Base-by-base conservation (phyloP, 1,140 invertebrate species). In the Bombus superbus region DNA sequence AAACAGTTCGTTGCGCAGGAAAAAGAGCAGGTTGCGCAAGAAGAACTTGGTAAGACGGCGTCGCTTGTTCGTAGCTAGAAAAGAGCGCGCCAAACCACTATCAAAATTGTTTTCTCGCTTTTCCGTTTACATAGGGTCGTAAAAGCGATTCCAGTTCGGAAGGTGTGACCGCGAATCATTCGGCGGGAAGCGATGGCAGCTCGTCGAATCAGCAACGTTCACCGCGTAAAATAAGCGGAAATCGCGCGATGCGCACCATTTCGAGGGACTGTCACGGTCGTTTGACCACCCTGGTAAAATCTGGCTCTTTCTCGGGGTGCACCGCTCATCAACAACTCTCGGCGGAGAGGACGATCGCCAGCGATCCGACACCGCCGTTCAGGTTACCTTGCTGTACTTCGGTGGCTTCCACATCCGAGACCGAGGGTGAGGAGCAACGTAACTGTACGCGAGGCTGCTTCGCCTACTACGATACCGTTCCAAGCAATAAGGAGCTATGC, bases 1-100 rank as follows among this genome's bases (percentile, higher is more conserved):
- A 53, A 95, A 96, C 75, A 96, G 95, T 86, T 96, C 95, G 18
- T 94, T 97, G 69, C 95, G 97, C 15, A 96, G 97, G 57, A 97
- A 97, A 89, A 96, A 97, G 85, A 95, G 97, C 76, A 97, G 97
- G 90, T 95, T 97, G 79, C 96, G 97, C 88, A 96, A 96, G 92
- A 96, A 96, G 92, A 95, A 93, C 84, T 78, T 95, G 94, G 96
- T 96, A 92, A 95, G 93, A n/a, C 40, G 44, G 22, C 0, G 47
- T 6, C 8, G 18, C 6, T 53, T 53, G 47, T 5, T 53, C 47
- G 0, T 53, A 53, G 1, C 47, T 22, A 53, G 0, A 53, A 53
- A 22, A 53, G 18, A 53, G 47, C 47, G 18, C 5, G 18, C 5
- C 47, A 53, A 53, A 22, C 0, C 32, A 32, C 18, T 22, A 8